Evolutionary conservation across 2,113 vertebrate genomes (phyloP).

Genomic region (Hippolais icterina): DNA sequence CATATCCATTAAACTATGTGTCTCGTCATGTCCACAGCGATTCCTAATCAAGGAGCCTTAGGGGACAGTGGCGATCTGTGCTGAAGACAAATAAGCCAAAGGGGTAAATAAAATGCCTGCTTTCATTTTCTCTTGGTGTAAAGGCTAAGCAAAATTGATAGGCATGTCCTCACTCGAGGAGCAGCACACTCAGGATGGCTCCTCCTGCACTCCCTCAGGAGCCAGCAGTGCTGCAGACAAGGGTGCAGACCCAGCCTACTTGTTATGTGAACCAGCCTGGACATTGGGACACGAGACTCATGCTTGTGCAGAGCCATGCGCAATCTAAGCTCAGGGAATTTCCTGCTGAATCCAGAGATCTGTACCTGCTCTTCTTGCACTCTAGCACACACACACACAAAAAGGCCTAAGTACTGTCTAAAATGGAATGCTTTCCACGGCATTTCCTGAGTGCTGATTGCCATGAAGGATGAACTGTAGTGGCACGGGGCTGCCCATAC

Average conservation of each 20-base stretch:
- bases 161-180: not conserved
- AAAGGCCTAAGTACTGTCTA: not conserved
- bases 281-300: fast-evolving
- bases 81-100: slow-evolving; percentile 46
- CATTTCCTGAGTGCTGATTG: not conserved
- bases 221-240: not conserved
- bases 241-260: not conserved
- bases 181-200: not conserved
- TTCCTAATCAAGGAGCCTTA: not conserved
- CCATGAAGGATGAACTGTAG: not conserved
- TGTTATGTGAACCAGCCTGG: not conserved
- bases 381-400: not conserved
- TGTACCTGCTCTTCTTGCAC: not conserved
- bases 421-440: fast-evolving
- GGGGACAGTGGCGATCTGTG: slow-evolving; percentile 55
- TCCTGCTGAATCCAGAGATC: not conserved
- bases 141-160: slow-evolving; percentile 27
- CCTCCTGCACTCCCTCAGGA: not conserved
- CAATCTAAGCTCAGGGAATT: not conserved
- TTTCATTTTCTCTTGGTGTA: slow-evolving; percentile 29
- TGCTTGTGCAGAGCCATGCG: not conserved
- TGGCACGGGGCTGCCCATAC: not conserved
- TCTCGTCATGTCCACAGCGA: not conserved
- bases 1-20: slow-evolving; percentile 9
- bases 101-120: slow-evolving; percentile 50